These are phyloP conservation scores for Valencia hispanica DNA, from an alignment of 2,797 vertebrate species.

Conservation along the genomic window DNA sequence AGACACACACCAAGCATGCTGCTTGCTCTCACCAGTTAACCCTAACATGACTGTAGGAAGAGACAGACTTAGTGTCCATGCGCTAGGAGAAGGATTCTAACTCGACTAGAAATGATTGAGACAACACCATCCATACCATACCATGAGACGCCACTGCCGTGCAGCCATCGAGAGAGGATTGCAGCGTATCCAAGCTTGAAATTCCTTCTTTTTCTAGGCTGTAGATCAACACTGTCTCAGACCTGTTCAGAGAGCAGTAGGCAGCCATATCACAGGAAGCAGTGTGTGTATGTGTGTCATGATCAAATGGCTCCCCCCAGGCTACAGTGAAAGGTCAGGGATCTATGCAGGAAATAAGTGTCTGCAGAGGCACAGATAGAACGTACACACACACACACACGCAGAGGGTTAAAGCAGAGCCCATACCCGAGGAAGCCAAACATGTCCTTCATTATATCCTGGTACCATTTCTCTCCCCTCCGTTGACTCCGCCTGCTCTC, in stretches of 20 bases:
- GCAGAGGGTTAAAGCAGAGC: slow-evolving; percentile 46
- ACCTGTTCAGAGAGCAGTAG: slow-evolving; percentile 53
- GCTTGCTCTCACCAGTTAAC: not conserved
- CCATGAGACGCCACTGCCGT: too few relatives aligned
- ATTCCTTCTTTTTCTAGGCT: not conserved
- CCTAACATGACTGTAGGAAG: not conserved
- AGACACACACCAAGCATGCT: not conserved
- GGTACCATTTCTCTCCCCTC: slow-evolving; percentile 61
- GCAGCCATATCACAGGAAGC: slow-evolving; percentile 60
- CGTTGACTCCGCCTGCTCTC: slow-evolving; percentile 60
- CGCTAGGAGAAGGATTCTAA: too few relatives aligned
- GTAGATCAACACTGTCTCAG: slow-evolving; percentile 27
- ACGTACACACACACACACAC: slow-evolving; percentile 40
- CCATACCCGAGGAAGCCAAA: slow-evolving; percentile 66
- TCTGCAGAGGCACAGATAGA: slow-evolving; percentile 72
- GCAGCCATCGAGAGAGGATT: too few relatives aligned
- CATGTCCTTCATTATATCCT: slow-evolving; percentile 76
- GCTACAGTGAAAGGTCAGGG: slow-evolving; percentile 76
- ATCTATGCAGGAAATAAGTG: slow-evolving; percentile 83
- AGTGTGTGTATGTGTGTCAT: slow-evolving; percentile 50
- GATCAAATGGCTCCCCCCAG: slow-evolving; percentile 76
- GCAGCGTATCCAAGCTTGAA: not conserved
- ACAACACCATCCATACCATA: too few relatives aligned
- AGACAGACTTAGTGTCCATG: not conserved
- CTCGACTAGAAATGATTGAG: too few relatives aligned